These are phyloP conservation scores for Venustoraphidia nigricollis DNA, from an alignment of 2,888 invertebrate genomes.

Conservation along the genomic window DNA sequence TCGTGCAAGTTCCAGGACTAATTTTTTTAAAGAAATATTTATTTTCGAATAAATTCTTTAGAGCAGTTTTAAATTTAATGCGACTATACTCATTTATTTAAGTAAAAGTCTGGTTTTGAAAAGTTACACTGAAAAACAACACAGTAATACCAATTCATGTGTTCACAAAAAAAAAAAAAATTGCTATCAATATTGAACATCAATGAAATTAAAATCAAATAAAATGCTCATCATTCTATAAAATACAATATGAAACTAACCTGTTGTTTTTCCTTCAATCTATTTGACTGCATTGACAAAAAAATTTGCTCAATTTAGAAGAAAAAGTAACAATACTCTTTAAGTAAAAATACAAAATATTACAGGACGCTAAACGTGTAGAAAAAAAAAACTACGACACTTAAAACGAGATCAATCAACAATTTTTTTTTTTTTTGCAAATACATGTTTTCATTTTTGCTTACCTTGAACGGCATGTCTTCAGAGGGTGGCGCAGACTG, in stretches of 20 bases:
- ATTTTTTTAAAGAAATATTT: too few relatives aligned
- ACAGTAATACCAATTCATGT: too few relatives aligned
- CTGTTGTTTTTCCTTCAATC: conserved; percentile 21
- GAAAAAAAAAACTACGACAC: conserved; percentile 4
- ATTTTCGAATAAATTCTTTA: too few relatives aligned
- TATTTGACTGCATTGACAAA: conserved; percentile 17
- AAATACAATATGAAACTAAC: conserved; percentile 8
- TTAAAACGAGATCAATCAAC: background rate
- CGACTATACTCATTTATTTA: too few relatives aligned
- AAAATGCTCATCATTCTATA: too few relatives aligned
- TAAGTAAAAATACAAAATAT: conserved; percentile 1
- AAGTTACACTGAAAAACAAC: too few relatives aligned
- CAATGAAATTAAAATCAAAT: too few relatives aligned
- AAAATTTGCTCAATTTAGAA: conserved; percentile 1
- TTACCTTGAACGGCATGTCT: conserved; percentile 46
- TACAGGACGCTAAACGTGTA: conserved; percentile 1
- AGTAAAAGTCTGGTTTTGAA: too few relatives aligned
- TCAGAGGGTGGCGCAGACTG: conserved; percentile 31
- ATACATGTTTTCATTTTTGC: background rate
- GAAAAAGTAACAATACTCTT: background rate
- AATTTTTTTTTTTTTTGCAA: background rate
- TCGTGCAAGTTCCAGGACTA: too few relatives aligned
- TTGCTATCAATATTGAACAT: too few relatives aligned
- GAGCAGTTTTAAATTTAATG: too few relatives aligned
- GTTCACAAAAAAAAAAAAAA: too few relatives aligned